These are phyloP conservation scores for Euclidia mi DNA, from an alignment of 2,888 invertebrate genomes.

Conservation along the genomic window DNA sequence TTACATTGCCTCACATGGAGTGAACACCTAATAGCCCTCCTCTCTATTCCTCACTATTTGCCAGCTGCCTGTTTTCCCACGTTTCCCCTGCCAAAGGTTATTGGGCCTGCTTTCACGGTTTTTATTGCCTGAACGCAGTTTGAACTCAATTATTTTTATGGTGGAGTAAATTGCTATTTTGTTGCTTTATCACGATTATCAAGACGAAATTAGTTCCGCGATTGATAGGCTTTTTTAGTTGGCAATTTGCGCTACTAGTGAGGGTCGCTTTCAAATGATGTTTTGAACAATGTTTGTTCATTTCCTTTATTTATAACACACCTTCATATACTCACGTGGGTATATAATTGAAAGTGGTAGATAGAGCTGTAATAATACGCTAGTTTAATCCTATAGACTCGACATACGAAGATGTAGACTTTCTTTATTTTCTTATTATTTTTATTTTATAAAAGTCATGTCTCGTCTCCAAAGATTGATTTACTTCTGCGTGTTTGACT, in stretches of 20 bases:
- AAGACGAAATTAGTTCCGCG: constrained; percentile 84
- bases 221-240: constrained; percentile 79
- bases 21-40: constrained; percentile 81
- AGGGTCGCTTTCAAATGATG: constrained; percentile 37
- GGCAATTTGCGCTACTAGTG: constrained; percentile 57
- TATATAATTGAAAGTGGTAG: too few species aligned
- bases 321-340: too few species aligned
- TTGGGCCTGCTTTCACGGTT: constrained; percentile 88
- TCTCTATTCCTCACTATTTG: constrained; percentile 83
- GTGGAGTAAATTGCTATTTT: constrained; percentile 88
- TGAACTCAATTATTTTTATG: constrained; percentile 90
- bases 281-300: constrained; percentile 38
- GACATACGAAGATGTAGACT: too few species aligned
- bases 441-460: too few species aligned
- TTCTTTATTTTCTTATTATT: too few species aligned
- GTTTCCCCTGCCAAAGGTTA: constrained; percentile 85
- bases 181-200: constrained; percentile 89
- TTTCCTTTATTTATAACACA: constrained; percentile 32
- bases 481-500: too few species aligned
- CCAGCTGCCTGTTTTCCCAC: constrained; percentile 85
- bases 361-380: too few species aligned
- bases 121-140: constrained; percentile 89
- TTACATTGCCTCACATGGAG: constrained; percentile 80
- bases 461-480: too few species aligned
- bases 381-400: too few species aligned